phyloP scores from a whole-genome alignment of 1,140 invertebrate species.

The Drosophila malerkotliana region DNA sequence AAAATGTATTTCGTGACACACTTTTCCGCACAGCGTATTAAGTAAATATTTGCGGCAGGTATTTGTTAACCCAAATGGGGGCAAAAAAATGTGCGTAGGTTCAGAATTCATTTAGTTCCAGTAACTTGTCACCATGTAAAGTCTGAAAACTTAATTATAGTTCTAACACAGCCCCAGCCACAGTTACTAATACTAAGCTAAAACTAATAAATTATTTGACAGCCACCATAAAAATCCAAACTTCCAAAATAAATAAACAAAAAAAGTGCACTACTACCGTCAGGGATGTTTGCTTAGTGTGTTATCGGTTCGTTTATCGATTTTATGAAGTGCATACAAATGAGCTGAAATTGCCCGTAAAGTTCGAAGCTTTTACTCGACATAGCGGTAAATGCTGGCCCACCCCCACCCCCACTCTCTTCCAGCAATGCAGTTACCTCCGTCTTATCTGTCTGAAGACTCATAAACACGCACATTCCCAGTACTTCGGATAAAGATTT shows the following conservation, averaged over 20 bases:
- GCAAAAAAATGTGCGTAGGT: constrained; percentile 21
- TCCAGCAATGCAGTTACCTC: constrained; percentile 21
- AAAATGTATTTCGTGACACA: constrained; percentile 61
- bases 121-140: constrained; percentile 18
- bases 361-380: constrained; percentile 29
- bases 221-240: not conserved
- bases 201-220: not conserved
- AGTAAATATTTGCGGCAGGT: constrained; percentile 51
- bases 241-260: not conserved
- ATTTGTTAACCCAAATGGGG: constrained; percentile 39
- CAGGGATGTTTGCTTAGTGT: constrained; percentile 10
- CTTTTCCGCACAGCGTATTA: constrained; percentile 45
- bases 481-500: constrained; percentile 71
- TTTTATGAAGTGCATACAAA: constrained; percentile 47
- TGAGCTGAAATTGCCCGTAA: constrained; percentile 33
- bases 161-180: too few relatives aligned
- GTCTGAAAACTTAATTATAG: not conserved
- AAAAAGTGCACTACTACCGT: not conserved
- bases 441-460: constrained; percentile 40
- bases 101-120: constrained; percentile 4
- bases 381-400: constrained; percentile 36
- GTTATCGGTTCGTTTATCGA: constrained; percentile 39
- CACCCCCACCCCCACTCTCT: constrained; percentile 2
- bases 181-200: too few relatives aligned
- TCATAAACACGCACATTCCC: constrained; percentile 59